Evolutionary conservation across 1,140 invertebrate species (phyloP), one percentile per base, ranked within the genome.

Genomic region (Conus ventricosus): DNA sequence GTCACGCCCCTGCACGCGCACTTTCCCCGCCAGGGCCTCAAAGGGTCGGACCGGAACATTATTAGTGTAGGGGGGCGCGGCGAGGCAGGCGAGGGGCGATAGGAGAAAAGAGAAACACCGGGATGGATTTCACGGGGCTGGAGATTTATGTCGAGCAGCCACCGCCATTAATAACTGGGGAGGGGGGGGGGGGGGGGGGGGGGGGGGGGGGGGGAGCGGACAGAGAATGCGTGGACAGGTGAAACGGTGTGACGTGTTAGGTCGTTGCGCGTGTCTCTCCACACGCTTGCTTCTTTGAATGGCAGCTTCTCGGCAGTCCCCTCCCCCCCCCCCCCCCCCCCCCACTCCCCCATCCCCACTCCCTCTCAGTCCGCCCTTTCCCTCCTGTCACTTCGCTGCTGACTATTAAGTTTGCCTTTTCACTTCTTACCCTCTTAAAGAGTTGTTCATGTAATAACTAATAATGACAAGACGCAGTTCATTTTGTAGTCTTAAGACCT

Each of bases 1-100:
- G 85, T 87, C 85, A 87, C 85, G 85, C 85, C 85, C 75, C 85
- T 87, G 85, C 85, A 57, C 85, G 85, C 85, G 71, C 85, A 78
- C 75, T 87, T 87, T 87, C 15, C 15, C 85, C 85, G 85, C 85
- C 75, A 25, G 23, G 5, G 51, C 53, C 75, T 87, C 85, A n/a
- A 75, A 85, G 13, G 23, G 0, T 81, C 80, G 80, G 80, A 81
- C 39, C 80, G 80, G 80, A 81, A 54, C 51, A 20, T 81, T 81
- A 20, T 53, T 23, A 23, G 27, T 81, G 80, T 10, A 53, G 17
- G 7, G 76, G 13, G 27, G 39, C 8, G 39, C n/a, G 5, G 17
- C 11, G 76, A 6, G 39, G 76, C 76, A 8, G 23, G 76, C 10
- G 76, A 78, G 25, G 27, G 39, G 76, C 13, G 71, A 76, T 13